Percentiles rank a stretch among this genome's conserved stretches.
Conservation (phyloP, 2,797 vertebrate species). For the Danio jaintianensis region DNA sequence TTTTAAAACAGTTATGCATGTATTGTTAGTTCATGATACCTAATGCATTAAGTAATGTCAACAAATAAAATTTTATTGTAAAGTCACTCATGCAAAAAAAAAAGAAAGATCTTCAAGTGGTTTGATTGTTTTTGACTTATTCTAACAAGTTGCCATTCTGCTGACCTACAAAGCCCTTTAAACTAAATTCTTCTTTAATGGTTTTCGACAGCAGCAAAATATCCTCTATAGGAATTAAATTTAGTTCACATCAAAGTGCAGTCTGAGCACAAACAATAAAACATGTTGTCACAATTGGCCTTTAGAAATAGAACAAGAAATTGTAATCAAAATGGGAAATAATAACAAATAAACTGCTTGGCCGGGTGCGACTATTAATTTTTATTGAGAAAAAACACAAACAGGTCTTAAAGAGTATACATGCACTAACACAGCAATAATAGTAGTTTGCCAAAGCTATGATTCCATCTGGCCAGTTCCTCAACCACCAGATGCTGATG, state of each 20-base stretch:
- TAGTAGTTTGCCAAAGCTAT: conserved; percentile 45
- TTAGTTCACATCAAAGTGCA: conserved; percentile 22
- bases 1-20: too few species aligned
- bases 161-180: conserved; percentile 3
- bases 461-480: conserved; percentile 48
- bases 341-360: conserved; percentile 22
- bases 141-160: conserved; percentile 22
- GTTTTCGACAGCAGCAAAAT: conserved; percentile 14
- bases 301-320: conserved; percentile 15
- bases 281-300: conserved; percentile 29
- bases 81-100: not conserved
- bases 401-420: conserved; percentile 23
- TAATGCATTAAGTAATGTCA: not conserved
- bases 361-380: conserved; percentile 14
- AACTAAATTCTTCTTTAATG: conserved; percentile 15
- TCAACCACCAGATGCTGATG: conserved; percentile 27
- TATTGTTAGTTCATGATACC: not conserved
- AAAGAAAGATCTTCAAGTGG: conserved; percentile 1
- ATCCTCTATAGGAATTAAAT: conserved; percentile 16
- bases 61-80: not conserved
- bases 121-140: conserved; percentile 2
- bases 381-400: conserved; percentile 23
- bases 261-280: conserved; percentile 2
- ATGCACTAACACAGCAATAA: conserved; percentile 33
- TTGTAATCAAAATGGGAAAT: conserved; percentile 18